Conservation (phyloP, 2,113 vertebrate genomes). For the Indicator indicator region DNA sequence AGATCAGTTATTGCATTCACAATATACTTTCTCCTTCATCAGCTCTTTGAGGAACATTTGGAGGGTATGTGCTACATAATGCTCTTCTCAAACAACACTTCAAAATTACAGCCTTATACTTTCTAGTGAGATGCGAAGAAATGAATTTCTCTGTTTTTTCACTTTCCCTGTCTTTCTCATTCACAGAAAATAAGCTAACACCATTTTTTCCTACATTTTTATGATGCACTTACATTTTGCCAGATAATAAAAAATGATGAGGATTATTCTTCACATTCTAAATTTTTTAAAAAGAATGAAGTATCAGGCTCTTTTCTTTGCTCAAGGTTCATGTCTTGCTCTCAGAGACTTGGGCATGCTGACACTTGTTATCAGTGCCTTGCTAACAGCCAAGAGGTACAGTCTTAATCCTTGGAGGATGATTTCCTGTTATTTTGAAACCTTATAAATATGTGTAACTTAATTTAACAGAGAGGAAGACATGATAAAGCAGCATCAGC, state of each 20-base stretch:
- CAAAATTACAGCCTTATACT: background rate
- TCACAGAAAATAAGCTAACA: background rate
- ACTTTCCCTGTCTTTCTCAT: background rate
- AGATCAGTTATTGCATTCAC: background rate
- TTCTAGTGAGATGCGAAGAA: background rate
- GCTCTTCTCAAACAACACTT: background rate
- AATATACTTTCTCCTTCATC: slow-evolving; percentile 13
- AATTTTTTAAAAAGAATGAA: background rate
- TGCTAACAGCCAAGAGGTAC: background rate
- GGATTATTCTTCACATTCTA: background rate
- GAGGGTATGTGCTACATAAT: background rate
- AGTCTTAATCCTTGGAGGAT: background rate
- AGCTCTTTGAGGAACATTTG: slow-evolving; percentile 11
- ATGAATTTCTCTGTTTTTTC: background rate
- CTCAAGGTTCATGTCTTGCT: background rate
- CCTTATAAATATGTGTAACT: background rate
- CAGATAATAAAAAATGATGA: background rate
- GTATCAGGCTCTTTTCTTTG: background rate
- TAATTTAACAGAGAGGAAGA: background rate
- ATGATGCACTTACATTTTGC: background rate
- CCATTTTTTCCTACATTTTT: background rate
- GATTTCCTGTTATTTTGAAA: background rate
- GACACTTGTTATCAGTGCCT: background rate
- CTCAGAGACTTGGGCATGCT: background rate
- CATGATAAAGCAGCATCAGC: background rate